Evolutionary conservation across 2,888 invertebrate genomes (phyloP).

Genomic region (Caenorhabditis sp.): DNA sequence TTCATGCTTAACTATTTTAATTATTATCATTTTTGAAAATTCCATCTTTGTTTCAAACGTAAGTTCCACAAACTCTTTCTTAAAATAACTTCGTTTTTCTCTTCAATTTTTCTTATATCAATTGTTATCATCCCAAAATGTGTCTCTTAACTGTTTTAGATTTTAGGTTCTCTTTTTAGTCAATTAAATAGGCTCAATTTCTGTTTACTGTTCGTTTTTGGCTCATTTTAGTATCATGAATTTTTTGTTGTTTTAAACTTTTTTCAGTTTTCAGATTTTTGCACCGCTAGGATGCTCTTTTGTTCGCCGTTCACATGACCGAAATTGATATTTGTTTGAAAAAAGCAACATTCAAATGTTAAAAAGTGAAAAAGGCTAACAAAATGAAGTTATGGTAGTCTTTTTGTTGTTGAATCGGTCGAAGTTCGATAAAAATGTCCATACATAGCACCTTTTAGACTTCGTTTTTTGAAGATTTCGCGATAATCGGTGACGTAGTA

Average conservation of each 20-base stretch:
- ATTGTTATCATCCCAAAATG: neutral
- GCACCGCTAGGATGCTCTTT: no score
- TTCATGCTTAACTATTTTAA: neutral
- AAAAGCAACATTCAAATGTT: neutral
- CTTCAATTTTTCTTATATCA: neutral
- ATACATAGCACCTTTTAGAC: no score
- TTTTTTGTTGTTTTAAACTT: neutral
- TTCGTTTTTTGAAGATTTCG: no score
- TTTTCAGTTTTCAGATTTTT: neutral
- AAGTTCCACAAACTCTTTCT: neutral
- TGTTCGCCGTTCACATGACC: no score
- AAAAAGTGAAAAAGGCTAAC: neutral
- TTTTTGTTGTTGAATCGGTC: neutral
- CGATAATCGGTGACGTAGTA: no score
- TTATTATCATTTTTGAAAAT: neutral
- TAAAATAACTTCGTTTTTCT: neutral
- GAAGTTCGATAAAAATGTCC: no score
- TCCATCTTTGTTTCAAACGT: constrained; percentile 1
- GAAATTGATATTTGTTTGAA: no score
- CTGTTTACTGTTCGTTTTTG: neutral
- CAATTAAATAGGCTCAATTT: neutral
- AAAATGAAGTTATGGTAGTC: neutral
- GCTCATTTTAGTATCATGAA: constrained; percentile 1
- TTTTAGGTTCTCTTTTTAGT: neutral
- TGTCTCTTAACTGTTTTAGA: neutral